Evolutionary conservation across 2,888 invertebrate genomes (phyloP).

Genomic region (Spisula solida): DNA sequence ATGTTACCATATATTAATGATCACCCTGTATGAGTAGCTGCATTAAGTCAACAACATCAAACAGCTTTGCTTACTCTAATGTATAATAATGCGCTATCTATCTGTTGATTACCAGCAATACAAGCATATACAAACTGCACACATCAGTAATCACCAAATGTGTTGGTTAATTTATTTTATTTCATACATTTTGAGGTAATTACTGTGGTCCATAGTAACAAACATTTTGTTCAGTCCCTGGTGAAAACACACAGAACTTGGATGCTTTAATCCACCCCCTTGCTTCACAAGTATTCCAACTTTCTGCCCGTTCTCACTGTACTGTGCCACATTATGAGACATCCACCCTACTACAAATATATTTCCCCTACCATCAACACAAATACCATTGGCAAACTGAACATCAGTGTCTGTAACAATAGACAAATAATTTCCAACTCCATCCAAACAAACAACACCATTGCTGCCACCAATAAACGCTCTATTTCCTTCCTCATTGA

Average conservation of each 20-base stretch:
- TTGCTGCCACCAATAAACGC: not conserved
- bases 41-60: too few relatives aligned
- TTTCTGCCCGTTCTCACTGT: slow-evolving; percentile 30
- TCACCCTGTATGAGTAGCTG: too few relatives aligned
- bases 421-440: not conserved
- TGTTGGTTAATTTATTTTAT: not conserved
- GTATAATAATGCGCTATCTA: too few relatives aligned
- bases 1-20: too few relatives aligned
- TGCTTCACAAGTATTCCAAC: not conserved
- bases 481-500: not conserved
- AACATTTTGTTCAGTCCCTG: not conserved
- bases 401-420: not conserved
- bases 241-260: slow-evolving; percentile 8
- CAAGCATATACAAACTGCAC: too few relatives aligned
- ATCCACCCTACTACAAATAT: slow-evolving; percentile 22
- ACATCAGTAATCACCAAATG: too few relatives aligned
- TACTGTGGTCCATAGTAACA: not conserved
- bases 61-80: too few relatives aligned
- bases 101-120: too few relatives aligned
- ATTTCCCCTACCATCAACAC: slow-evolving; percentile 25
- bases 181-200: not conserved
- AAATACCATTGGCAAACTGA: not conserved
- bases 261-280: not conserved
- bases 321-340: slow-evolving; percentile 24
- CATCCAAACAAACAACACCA: slow-evolving; percentile 24